Base-by-base conservation (phyloP, 2,888 invertebrate species). In the Phania funesta region DNA sequence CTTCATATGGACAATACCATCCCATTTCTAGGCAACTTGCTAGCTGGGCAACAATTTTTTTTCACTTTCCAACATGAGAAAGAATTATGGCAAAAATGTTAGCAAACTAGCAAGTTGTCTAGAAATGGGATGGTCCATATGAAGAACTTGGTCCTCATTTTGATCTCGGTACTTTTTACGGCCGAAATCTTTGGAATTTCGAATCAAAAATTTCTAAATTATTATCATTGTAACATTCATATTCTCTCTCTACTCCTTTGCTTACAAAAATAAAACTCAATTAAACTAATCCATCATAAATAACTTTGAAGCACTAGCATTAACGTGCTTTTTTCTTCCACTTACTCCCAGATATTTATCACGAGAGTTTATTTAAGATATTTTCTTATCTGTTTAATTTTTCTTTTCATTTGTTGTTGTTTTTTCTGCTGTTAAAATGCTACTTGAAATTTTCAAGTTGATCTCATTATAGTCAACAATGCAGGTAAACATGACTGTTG, bases 401-500 rank as follows among this genome's bases (percentile, higher is more conserved):
- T 60, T 52, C 8, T 60, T 52, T 68, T 35, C 5, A 9, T 35
- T 60, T 52, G 9, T 60, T 62, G 44, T 44, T 62, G 52, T 32
- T 44, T 52, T 64, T 54, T 54, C 24, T 68, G 24, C 38, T 64
- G 70, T 48, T 78, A 13, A 11, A 64, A 78, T 71, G n/a, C n/a
- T n/a, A 48, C 48, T 58, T 78, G 18, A 65, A 64, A 54, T 64
- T 71, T 71, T 77, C 54, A 70, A 77, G 77, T 41, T 35, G 70
- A 56, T 64, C 56, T 78, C 56, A 64, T 71, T 64, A 48, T 50
- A 78, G 64, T 65, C 78, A 78, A 71, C 78, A 78, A 71, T 78
- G 64, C 48, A 50, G 58, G 64, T 71, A 65, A 65, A 71, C 65
- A 78, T 78, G 64, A 32, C 56, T 65, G 71, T 64, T 78, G 71